Evolutionary conservation across 2,797 vertebrate species (phyloP).

Genomic region (Karalla daura): DNA sequence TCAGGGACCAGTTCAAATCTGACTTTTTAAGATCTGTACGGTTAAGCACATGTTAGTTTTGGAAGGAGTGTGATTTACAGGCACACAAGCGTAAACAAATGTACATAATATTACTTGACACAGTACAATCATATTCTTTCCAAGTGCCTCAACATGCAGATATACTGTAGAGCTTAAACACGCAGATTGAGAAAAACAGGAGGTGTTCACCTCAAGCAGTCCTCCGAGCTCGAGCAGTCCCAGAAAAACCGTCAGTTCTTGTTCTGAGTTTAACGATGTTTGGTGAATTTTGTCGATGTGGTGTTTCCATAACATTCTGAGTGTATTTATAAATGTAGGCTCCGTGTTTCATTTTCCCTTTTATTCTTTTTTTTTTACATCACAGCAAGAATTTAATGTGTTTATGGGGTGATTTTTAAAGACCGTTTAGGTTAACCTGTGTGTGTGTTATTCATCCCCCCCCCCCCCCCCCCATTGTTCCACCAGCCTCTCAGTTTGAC

Average conservation of each 20-base stretch:
- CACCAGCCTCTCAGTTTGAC: constrained; percentile 7
- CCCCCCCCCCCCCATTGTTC: background rate
- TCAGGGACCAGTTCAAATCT: constrained; percentile 18
- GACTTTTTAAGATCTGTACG: constrained; percentile 49
- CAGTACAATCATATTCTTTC: constrained; percentile 80
- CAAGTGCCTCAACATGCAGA: constrained; percentile 84
- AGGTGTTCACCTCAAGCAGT: constrained; percentile 40
- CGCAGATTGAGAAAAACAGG: constrained; percentile 36
- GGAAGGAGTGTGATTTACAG: constrained; percentile 66
- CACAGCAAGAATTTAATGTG: constrained; percentile 18
- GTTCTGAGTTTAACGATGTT: constrained; percentile 39
- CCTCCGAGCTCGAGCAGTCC: constrained; percentile 39
- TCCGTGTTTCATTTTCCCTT: background rate
- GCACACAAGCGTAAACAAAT: constrained; percentile 48
- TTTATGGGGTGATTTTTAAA: constrained; percentile 12
- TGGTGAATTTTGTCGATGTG: constrained; percentile 32
- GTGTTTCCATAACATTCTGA: constrained; percentile 43
- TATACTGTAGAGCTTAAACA: constrained; percentile 68
- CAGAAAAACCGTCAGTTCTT: constrained; percentile 31
- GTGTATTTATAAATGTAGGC: constrained; percentile 23
- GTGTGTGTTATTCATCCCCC: constrained; percentile 9
- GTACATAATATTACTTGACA: constrained; percentile 60
- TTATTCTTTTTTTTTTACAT: constrained; percentile 25
- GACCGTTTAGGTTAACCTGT: background rate
- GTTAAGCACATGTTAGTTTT: constrained; percentile 49